A percentile compares a stretch with the other conserved stretches of the same genome.
These are phyloP conservation scores for Zaprionus ornatus DNA, from an alignment of 1,140 invertebrate genomes.

Conservation along the genomic window DNA sequence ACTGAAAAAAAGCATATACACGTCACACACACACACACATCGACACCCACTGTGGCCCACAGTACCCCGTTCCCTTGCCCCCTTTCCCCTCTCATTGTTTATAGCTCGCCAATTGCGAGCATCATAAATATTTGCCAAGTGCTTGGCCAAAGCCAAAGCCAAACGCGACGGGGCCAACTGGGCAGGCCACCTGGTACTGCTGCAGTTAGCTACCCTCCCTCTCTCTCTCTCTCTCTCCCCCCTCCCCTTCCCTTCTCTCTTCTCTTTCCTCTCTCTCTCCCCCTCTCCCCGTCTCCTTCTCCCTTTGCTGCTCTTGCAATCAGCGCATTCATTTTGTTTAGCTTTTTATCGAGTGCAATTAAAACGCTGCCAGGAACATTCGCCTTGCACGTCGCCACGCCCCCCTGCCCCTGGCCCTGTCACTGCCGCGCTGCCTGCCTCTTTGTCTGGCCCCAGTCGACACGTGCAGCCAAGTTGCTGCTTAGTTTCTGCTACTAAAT, in stretches of 20 bases:
- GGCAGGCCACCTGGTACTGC: background rate
- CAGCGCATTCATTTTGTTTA: constrained; percentile 36
- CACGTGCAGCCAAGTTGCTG: constrained; percentile 4
- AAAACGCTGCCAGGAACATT: constrained; percentile 29
- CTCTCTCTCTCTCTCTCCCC: background rate
- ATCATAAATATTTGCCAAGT: constrained; percentile 52
- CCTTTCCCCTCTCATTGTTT: background rate
- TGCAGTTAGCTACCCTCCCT: background rate
- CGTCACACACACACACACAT: background rate
- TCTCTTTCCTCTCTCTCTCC: background rate
- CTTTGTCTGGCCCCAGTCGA: background rate
- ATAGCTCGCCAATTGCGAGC: constrained; percentile 26
- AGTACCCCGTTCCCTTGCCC: background rate
- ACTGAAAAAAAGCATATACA: background rate
- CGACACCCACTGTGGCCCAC: background rate
- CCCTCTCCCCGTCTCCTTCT: background rate
- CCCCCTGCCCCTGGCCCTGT: background rate
- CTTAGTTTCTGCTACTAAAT: background rate
- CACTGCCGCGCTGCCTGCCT: too few relatives aligned
- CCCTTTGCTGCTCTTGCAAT: constrained; percentile 32
- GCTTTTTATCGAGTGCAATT: constrained; percentile 47
- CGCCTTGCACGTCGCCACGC: background rate
- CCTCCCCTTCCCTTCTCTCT: too few relatives aligned
- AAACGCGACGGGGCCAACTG: background rate
- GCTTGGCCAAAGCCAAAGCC: constrained; percentile 32